Conservation (phyloP, 2,888 invertebrate species). For the Brassicogethes aeneus region DNA sequence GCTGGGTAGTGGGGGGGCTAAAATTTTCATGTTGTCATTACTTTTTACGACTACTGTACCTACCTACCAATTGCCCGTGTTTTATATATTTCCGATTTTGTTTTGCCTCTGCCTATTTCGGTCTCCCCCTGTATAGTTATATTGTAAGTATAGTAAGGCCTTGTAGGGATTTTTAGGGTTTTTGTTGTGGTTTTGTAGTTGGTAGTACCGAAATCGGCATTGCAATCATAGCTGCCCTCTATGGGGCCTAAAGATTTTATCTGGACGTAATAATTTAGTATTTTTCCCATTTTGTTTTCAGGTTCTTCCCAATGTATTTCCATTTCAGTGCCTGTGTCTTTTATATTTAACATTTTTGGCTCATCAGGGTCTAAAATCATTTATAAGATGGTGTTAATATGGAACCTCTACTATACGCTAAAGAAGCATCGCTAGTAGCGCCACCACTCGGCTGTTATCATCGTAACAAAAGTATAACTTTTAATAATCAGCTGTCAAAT, state of each 20-base stretch:
- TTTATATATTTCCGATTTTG: not conserved
- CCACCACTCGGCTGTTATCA: no score
- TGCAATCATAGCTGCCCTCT: constrained; percentile 7
- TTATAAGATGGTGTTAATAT: constrained; percentile 2
- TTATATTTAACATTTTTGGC: constrained; percentile 12
- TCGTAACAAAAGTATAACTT: no score
- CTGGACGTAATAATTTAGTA: constrained; percentile 13
- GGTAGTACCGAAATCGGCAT: constrained; percentile 12
- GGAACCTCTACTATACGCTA: no score
- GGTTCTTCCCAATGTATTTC: constrained; percentile 19
- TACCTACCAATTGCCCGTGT: not conserved
- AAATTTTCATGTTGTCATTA: no score
- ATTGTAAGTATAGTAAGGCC: constrained; percentile 11
- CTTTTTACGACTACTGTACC: constrained; percentile 6
- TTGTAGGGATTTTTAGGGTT: constrained; percentile 2
- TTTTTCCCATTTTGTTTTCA: constrained; percentile 14
- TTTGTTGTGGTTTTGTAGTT: constrained; percentile 1
- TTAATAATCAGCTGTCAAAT: no score
- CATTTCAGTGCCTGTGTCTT: constrained; percentile 9
- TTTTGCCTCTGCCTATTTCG: constrained; percentile 12
- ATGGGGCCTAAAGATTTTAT: constrained; percentile 4
- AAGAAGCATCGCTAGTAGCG: no score
- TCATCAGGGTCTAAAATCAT: constrained; percentile 16
- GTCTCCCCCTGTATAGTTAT: constrained; percentile 10
- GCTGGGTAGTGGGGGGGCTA: no score